Conservation (phyloP, 2,888 invertebrate species). For the Chelonus formosanus region DNA sequence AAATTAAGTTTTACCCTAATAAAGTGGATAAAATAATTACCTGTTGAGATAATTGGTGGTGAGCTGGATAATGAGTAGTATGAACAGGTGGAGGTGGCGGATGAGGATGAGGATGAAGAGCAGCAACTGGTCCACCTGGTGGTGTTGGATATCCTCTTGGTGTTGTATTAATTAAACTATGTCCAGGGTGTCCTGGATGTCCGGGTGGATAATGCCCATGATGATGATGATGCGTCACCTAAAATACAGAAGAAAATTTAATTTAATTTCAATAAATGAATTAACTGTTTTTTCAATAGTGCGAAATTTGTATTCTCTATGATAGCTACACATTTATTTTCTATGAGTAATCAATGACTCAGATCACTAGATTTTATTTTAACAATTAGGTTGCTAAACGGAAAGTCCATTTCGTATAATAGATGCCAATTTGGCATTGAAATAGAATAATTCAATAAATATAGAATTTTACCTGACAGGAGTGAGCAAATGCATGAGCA, state of each 20-base stretch:
- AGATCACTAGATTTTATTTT: no score
- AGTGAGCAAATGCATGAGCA: slow-evolving; percentile 59
- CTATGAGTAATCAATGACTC: no score
- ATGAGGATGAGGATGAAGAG: slow-evolving; percentile 56
- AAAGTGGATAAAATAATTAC: slow-evolving; percentile 40
- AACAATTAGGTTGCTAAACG: no score
- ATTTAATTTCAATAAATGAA: background rate
- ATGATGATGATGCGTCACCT: slow-evolving; percentile 58
- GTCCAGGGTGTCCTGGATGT: slow-evolving; percentile 57
- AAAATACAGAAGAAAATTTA: slow-evolving; percentile 23
- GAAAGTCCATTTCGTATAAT: no score
- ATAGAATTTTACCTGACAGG: slow-evolving; percentile 57
- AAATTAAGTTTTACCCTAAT: no score
- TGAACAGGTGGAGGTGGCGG: slow-evolving; percentile 54
- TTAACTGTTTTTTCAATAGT: background rate
- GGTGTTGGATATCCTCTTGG: slow-evolving; percentile 59
- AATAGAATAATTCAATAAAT: background rate
- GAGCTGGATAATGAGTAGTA: slow-evolving; percentile 56
- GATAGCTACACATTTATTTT: no score
- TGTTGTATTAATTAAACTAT: slow-evolving; percentile 56
- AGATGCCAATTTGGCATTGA: background rate
- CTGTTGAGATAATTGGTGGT: slow-evolving; percentile 61
- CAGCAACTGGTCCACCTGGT: slow-evolving; percentile 57
- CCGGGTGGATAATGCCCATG: slow-evolving; percentile 56
- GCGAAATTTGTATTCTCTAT: no score